Percentiles rank a stretch among this genome's conserved stretches.
These are phyloP conservation scores for Drosophila tanythrix DNA, from an alignment of 2,888 invertebrate genomes.

Conservation along the genomic window DNA sequence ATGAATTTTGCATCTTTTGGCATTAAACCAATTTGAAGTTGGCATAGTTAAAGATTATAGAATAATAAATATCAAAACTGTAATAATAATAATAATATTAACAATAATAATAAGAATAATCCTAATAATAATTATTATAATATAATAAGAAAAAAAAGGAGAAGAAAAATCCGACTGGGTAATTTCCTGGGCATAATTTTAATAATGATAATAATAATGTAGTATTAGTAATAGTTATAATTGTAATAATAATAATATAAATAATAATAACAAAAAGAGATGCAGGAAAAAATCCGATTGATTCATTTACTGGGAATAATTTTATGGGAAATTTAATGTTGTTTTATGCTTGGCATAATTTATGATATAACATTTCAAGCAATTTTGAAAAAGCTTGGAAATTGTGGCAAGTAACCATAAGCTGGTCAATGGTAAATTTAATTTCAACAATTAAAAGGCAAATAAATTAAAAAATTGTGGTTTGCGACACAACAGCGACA, in stretches of 20 bases:
- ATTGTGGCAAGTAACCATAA: slow-evolving; percentile 53
- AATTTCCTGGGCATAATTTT: too few species aligned
- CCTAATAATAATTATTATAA: neutral
- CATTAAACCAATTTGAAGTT: slow-evolving; percentile 55
- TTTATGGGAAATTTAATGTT: neutral
- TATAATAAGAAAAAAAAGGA: too few species aligned
- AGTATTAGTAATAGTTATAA: too few species aligned
- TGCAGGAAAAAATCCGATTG: neutral
- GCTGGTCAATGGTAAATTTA: slow-evolving; percentile 60
- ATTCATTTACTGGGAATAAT: neutral
- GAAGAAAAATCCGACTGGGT: too few species aligned
- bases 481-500: slow-evolving; percentile 57
- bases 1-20: slow-evolving; percentile 25
- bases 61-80: neutral
- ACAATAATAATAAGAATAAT: neutral
- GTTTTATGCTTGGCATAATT: neutral
- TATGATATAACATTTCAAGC: neutral
- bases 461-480: slow-evolving; percentile 78
- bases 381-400: slow-evolving; percentile 16
- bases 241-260: neutral
- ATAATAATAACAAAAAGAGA: neutral
- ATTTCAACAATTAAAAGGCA: slow-evolving; percentile 76
- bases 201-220: too few species aligned
- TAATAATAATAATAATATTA: neutral
- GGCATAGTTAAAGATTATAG: slow-evolving; percentile 26